phyloP scores from a whole-genome alignment of 2,797 vertebrate species.

The Masticophis lateralis region DNA sequence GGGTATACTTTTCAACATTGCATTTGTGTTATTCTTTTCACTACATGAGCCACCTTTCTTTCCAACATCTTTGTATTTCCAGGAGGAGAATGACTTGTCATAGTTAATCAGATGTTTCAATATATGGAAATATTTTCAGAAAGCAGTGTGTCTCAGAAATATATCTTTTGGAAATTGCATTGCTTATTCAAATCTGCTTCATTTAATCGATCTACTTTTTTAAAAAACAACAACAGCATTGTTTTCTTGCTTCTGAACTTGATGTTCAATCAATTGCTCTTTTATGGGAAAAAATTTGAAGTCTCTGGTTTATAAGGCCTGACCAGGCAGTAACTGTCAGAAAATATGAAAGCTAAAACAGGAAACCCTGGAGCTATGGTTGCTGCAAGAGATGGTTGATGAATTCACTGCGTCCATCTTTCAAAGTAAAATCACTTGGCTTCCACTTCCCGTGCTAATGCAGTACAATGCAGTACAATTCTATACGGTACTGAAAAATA shows the following conservation, averaged over 20 bases:
- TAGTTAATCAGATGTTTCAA: background rate
- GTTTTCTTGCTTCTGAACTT: background rate
- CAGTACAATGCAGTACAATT: background rate
- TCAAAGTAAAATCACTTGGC: background rate
- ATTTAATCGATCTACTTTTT: background rate
- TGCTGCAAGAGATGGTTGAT: background rate
- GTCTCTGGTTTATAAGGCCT: background rate
- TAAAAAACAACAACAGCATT: background rate
- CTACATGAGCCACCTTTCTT: background rate
- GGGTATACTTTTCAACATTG: background rate
- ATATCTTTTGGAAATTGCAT: background rate
- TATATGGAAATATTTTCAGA: background rate
- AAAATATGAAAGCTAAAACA: background rate
- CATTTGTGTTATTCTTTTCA: background rate
- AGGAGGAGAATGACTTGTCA: background rate
- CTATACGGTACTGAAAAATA: background rate
- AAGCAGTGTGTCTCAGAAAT: background rate
- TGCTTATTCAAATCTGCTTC: background rate
- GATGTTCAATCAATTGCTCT: background rate
- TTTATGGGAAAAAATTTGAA: background rate
- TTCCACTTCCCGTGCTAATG: background rate
- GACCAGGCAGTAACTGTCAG: background rate
- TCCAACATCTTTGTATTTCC: background rate
- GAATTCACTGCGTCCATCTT: background rate
- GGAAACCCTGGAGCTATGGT: background rate